Evolutionary conservation across 2,113 vertebrate genomes (phyloP), one percentile per base, ranked within the genome.

Genomic region (Bungarus multicinctus): DNA sequence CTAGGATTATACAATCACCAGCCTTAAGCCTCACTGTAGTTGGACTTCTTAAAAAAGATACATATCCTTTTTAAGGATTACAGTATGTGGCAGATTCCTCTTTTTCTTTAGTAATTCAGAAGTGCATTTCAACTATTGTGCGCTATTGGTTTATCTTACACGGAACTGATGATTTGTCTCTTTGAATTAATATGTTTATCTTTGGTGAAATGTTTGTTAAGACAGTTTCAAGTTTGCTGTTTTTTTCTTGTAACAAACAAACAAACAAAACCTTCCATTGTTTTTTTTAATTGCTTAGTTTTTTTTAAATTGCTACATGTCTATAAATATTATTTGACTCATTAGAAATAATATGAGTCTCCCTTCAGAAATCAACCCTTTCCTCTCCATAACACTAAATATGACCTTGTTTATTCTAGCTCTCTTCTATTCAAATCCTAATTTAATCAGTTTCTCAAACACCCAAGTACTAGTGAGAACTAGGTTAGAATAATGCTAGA

Each of bases 371-470:
- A 91, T 47, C 58, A 34, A 43, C 14, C 23, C 64, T 30, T 12
- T 23, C 93, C 90, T 91, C 22, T 57, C 58, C 11, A 93, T 94
- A 93, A 81, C 14, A 47, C 9, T 86, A 53, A 87, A n/a, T 43
- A 43, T 92, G 95, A 94, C 91, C 92, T 91, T 47, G 0, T 89
- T 91, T n/a, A 95, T 50, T 95, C 34, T 95, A 88, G 0, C 58
- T 93, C 93, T 54, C 12, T 34, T 81, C 58, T 2, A 2, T 85
- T 58, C 93, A 93, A 92, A 93, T 90, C 69, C n/a, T 0, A 1
- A 1, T 94, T 95, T 87, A 93, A 94, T 92, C 92, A 88, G 25
- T 90, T 95, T 91, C 64, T 74, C 30, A 50, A 92, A 85, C 60
- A 53, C 5, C 57, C 89, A 45, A 90, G 43, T 89, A 2, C 34